Evolutionary conservation across 1,140 invertebrate species (phyloP).

Genomic region (Mylabris phalerata): DNA sequence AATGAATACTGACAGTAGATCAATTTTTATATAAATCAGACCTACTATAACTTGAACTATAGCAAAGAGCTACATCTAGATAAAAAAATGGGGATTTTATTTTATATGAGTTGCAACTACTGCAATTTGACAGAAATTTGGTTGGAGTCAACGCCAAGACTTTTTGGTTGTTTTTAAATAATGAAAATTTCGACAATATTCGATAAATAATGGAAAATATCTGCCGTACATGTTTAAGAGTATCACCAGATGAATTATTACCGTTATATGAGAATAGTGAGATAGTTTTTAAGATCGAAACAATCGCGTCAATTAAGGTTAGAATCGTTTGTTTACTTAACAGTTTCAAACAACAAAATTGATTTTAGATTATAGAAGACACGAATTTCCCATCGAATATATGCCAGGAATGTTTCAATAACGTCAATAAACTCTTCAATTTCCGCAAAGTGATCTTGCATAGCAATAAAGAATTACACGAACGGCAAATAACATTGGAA

Average conservation of each 20-base stretch:
- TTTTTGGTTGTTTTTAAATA: too few species aligned
- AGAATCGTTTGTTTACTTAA: not conserved
- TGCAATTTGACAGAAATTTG: too few species aligned
- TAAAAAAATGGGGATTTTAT: too few species aligned
- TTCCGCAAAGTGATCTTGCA: constrained; percentile 32
- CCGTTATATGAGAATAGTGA: constrained; percentile 18
- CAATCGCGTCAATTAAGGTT: constrained; percentile 29
- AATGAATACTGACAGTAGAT: too few species aligned
- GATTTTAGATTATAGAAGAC: constrained; percentile 24
- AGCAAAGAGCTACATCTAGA: too few species aligned
- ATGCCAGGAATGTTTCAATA: constrained; percentile 29
- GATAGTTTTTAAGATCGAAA: constrained; percentile 26
- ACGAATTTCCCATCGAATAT: constrained; percentile 24
- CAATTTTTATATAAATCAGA: too few species aligned
- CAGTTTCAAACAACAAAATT: not conserved
- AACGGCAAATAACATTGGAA: constrained; percentile 20
- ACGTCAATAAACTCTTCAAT: constrained; percentile 29
- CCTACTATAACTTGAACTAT: too few species aligned
- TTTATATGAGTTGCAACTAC: too few species aligned
- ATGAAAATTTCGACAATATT: too few species aligned
- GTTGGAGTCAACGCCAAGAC: too few species aligned
- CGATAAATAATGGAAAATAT: constrained; percentile 20
- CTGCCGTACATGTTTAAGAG: constrained; percentile 31
- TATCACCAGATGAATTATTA: constrained; percentile 11
- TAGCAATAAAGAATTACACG: constrained; percentile 24